phyloP scores from a whole-genome alignment of 2,797 vertebrate genomes.

The Betta splendens region DNA sequence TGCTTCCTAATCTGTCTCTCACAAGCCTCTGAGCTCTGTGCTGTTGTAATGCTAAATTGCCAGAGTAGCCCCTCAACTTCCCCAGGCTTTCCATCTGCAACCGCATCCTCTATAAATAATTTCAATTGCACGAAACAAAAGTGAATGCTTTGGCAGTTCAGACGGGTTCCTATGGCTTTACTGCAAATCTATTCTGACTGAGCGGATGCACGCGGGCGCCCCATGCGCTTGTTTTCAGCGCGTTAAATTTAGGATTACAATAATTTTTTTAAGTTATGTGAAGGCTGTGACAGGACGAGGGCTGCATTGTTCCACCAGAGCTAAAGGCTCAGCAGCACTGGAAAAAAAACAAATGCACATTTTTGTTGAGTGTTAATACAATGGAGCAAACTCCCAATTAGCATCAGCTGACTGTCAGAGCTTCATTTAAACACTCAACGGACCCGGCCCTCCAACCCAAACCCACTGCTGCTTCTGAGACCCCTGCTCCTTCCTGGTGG shows the following conservation, averaged over 20 bases:
- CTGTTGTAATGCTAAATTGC: background rate
- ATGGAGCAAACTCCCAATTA: background rate
- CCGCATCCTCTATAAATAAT: background rate
- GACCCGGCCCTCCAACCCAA: background rate
- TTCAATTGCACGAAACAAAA: slow-evolving; percentile 1
- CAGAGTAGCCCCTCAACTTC: background rate
- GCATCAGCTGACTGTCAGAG: background rate
- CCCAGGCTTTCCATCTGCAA: background rate
- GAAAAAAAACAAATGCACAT: slow-evolving; percentile 2
- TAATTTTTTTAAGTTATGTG: background rate
- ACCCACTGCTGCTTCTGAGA: slow-evolving; percentile 10
- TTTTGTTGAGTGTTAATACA: background rate
- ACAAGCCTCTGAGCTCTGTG: background rate
- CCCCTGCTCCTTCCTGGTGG: slow-evolving; percentile 20
- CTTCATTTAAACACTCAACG: no score
- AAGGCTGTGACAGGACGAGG: slow-evolving; percentile 2
- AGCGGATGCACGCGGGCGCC: background rate
- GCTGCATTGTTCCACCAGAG: slow-evolving; percentile 5
- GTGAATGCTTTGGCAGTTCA: background rate
- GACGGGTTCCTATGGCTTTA: background rate
- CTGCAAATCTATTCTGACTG: background rate
- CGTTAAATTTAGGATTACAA: background rate
- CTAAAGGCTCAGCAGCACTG: slow-evolving; percentile 3
- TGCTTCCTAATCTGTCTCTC: background rate
- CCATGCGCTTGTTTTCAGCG: background rate